Evolutionary conservation across 2,888 invertebrate species (phyloP).

Genomic region (Melikaiella ostensackeni): DNA sequence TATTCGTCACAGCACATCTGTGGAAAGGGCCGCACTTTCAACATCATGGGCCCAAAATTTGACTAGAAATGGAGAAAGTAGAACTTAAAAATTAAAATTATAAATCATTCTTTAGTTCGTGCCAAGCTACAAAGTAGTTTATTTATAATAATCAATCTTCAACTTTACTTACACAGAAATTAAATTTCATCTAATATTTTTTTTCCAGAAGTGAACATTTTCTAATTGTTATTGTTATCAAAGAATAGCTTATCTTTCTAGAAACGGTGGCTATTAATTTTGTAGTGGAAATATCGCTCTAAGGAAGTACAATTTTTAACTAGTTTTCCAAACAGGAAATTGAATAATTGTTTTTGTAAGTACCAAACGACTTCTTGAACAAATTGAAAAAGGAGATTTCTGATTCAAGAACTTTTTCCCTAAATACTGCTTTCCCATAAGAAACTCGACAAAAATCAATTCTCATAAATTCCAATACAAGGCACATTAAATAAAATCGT

Average conservation of each 20-base stretch:
- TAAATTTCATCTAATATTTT: neutral
- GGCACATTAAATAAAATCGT: no score
- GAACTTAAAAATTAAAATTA: neutral
- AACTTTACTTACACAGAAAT: neutral
- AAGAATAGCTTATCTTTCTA: slow-evolving; percentile 5
- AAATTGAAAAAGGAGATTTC: neutral
- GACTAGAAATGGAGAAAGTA: neutral
- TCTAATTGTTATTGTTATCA: slow-evolving; percentile 20
- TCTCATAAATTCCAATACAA: no score
- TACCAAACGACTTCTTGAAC: neutral
- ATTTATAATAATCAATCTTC: neutral
- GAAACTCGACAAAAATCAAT: no score
- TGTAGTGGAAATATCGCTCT: neutral
- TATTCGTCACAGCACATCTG: slow-evolving; percentile 5
- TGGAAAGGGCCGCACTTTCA: slow-evolving; percentile 4
- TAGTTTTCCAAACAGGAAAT: neutral
- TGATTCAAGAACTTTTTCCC: no score
- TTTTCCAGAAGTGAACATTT: neutral
- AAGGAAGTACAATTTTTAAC: neutral
- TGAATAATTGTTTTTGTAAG: neutral
- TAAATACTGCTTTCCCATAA: no score
- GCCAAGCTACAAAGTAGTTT: neutral
- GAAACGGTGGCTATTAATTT: slow-evolving; percentile 1
- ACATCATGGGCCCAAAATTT: neutral
- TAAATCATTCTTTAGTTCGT: neutral